Base-by-base conservation (phyloP, 2,797 vertebrate species). In the Strix occidentalis region DNA sequence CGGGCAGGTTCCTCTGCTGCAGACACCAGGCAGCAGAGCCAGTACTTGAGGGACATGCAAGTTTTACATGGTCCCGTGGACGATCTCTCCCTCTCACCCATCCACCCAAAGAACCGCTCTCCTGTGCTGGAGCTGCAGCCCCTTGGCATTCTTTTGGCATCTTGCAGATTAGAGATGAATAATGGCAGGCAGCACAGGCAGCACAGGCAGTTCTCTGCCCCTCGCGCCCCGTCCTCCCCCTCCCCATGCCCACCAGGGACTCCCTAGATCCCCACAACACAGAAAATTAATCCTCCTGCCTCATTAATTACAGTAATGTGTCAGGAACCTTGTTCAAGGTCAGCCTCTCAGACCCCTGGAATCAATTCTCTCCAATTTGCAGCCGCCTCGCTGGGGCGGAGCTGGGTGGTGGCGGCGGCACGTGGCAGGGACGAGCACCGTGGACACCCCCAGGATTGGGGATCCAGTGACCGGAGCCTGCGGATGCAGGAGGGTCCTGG, bases 281-380 rank as follows among this genome's bases (percentile, higher is more conserved):
- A 31, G 74, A 88, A 48, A 56, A 89, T 93, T 93, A 95, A 94
- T 94, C 74, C 84, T 90, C 23, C 84, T 84, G 94, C 80, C 54
- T 94, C 89, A 39, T 93, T 95, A 95, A 92, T 87, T 69, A 87
- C 74, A 46, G 76, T 50, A 70, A 69, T 28, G n/a, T 56, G 83
- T 20, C 12, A 2, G 85, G 92, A 93, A 80, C 89, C 58, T 29
- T 75, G 77, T 35, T 87, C 89, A 87, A 95, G 94, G 91, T 88
- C 84, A 78, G 80, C 39, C 13, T 37, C 56, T 5, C 58, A 29
- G 76, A 26, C 45, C 76, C 76, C 77, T 17, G 45, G 16, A 48
- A 94, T 95, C 87, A 75, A 84, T 94, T 48, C 63, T 84, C 57
- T 57, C 70, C 37, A 6, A 19, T 81, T 11, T 64, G 69, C 84